Conservation (phyloP, 2,113 vertebrate species). For the Lepidothrix coronata region DNA sequence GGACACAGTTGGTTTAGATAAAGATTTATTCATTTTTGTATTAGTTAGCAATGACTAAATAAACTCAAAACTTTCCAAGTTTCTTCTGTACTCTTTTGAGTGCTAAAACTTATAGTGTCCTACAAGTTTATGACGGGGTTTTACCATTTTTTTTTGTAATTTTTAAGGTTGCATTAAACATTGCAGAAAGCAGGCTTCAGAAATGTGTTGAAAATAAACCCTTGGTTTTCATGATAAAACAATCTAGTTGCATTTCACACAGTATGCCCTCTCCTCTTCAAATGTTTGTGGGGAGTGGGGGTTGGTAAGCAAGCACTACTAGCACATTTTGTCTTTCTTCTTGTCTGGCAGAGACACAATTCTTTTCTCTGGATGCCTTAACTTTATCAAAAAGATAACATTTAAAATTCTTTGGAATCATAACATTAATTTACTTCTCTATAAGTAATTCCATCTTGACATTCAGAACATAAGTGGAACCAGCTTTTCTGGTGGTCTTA, state of each 20-base stretch:
- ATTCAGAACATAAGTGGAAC: not conserved
- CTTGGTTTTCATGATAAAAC: not conserved
- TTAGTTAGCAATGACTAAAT: not conserved
- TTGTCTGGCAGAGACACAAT: not conserved
- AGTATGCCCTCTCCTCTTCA: not conserved
- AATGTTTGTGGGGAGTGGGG: rapidly evolving
- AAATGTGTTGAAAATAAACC: not conserved
- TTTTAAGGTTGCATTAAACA: not conserved
- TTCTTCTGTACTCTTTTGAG: not conserved
- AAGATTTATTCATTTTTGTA: not conserved
- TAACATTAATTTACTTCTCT: not conserved
- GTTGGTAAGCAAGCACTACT: not conserved
- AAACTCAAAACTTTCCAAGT: not conserved
- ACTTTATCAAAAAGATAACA: not conserved
- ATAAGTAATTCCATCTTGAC: not conserved
- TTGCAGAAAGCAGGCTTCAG: not conserved
- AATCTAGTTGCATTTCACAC: not conserved
- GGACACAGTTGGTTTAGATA: not conserved
- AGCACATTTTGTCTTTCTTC: not conserved
- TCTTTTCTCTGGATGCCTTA: not conserved
- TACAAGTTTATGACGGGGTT: not conserved
- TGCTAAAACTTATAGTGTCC: not conserved
- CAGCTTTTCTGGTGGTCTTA: not conserved
- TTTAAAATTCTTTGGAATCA: not conserved
- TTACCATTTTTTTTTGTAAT: not conserved